A percentile compares a stretch with the other conserved stretches of the same genome.
Evolutionary conservation across 2,113 vertebrate genomes (phyloP).

Genomic region (Sitta europaea): DNA sequence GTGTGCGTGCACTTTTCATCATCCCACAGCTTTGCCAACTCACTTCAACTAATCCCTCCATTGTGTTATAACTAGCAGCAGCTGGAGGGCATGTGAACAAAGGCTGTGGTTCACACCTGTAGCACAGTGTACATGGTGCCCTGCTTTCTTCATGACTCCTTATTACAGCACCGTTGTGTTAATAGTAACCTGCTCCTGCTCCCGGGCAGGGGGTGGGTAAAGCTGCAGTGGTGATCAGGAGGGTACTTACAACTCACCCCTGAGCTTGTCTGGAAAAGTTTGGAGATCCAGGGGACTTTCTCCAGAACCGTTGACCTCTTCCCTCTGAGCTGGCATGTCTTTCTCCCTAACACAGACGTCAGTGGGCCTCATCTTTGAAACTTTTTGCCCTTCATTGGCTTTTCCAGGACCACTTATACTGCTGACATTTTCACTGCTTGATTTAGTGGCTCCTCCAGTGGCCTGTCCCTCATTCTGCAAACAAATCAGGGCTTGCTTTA

Average conservation of each 20-base stretch:
- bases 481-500: neutral
- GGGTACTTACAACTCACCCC: neutral
- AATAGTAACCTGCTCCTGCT: neutral
- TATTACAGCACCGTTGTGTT: neutral
- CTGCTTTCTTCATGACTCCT: neutral
- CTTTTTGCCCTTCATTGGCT: neutral
- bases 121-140: neutral
- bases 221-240: neutral
- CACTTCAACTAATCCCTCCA: conserved; percentile 28
- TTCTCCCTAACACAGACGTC: neutral
- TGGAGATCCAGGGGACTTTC: neutral
- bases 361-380: neutral
- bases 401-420: neutral
- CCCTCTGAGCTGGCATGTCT: neutral
- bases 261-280: neutral
- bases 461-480: neutral
- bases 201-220: neutral
- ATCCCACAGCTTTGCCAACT: conserved; percentile 1
- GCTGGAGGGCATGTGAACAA: conserved; percentile 51
- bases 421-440: neutral
- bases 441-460: neutral
- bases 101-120: neutral
- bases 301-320: neutral
- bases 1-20: neutral
- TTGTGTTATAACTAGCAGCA: conserved; percentile 33